Evolutionary conservation across 1,140 invertebrate species (phyloP), one percentile per base, ranked within the genome.

Genomic region (Drosophila erecta): DNA sequence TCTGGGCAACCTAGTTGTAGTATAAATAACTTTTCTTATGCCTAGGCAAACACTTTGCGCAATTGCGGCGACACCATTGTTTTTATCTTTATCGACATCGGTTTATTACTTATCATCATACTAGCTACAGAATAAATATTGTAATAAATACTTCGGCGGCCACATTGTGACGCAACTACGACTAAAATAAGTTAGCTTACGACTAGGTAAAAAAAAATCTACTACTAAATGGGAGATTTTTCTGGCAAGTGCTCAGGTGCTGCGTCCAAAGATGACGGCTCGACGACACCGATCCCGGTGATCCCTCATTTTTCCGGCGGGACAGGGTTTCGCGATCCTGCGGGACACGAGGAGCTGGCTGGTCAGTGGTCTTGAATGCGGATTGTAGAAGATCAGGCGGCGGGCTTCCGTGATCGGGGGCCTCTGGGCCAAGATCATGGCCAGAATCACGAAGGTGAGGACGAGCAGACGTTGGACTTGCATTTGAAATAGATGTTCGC

Each of bases 221-320:
- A 11, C 2, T 7, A 24, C 4, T 47, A 4, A 27, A 2, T 10
- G 10, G 44, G 47, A 61, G 58, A 55, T 69, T 70, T 50, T 24
- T 17, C n/a, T 12, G 20, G 27, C 15, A 2, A 2, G 6, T 20
- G n/a, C 14, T 91, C 55, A 91, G 54, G 53, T 73, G 69, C 72
- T 61, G 33, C 85, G 73, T 15, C 64, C 83, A 24, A 91, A 91
- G 51, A 83, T 78, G 14, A 91, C 37, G 4, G 86, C 90, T 5
- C 86, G 73, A 20, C 90, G 72, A 58, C 90, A 91, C 14, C 90
- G 86, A 65, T 90, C 87, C 22, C 90, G 85, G 55, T 91, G 90
- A 53, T 91, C 90, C 7, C 90, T 60, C 86, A 91, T 89, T 41
- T 81, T 81, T 0, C 90, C 90, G 14, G 59, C 60, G 4, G 86